Percentiles rank a stretch among this genome's conserved stretches.
These are phyloP conservation scores for Nilaparvata lugens DNA, from an alignment of 1,140 invertebrate genomes.

Conservation along the genomic window DNA sequence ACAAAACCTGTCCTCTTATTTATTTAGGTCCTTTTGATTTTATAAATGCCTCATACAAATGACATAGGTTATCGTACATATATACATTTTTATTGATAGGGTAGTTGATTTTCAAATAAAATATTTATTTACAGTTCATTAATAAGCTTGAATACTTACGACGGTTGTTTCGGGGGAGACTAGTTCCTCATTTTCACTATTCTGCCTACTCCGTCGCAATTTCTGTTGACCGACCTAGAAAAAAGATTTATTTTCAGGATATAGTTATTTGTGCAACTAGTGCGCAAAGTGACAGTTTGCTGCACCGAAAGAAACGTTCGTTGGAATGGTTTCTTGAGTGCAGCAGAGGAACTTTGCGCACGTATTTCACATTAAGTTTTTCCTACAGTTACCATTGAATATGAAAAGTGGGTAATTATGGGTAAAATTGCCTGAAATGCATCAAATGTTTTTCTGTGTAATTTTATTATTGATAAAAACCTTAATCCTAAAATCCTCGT, in stretches of 20 bases:
- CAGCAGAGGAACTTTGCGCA: no score
- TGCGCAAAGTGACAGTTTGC: no score
- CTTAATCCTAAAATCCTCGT: no score
- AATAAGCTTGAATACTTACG: conserved; percentile 12
- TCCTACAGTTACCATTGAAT: no score
- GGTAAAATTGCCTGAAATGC: no score
- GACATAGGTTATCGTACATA: neutral
- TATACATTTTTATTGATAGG: neutral
- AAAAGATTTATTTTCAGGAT: neutral
- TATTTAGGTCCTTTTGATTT: neutral
- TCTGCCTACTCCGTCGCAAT: conserved; percentile 15
- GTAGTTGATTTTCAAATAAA: neutral
- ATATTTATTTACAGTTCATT: neutral
- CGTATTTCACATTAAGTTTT: no score
- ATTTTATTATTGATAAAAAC: no score
- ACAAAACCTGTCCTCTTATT: neutral
- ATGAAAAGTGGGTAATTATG: no score
- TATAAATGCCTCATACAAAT: neutral
- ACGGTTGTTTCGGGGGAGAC: conserved; percentile 16
- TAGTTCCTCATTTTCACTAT: conserved; percentile 16
- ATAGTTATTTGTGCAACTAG: no score
- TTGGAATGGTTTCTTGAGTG: no score
- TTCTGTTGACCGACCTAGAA: conserved; percentile 12
- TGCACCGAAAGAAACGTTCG: no score
- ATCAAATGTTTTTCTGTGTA: no score